A percentile compares a stretch with the other conserved stretches of the same genome.
Conservation (phyloP, 2,888 invertebrate species). For the Cylloceria caligata region DNA sequence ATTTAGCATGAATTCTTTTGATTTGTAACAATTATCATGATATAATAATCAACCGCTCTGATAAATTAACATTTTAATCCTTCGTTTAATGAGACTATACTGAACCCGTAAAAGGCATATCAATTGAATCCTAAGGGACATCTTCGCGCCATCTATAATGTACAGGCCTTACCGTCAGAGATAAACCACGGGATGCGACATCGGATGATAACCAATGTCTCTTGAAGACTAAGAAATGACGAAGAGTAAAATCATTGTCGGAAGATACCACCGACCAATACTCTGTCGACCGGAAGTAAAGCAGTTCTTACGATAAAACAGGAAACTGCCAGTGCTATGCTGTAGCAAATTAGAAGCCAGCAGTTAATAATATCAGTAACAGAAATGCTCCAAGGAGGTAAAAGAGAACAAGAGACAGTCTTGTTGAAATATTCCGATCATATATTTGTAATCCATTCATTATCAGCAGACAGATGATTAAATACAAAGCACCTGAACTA, state of each 20-base stretch:
- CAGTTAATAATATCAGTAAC: too few species aligned
- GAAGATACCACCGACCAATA: background rate
- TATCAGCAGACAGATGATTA: constrained; percentile 21
- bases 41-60: background rate
- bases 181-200: background rate
- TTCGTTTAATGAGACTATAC: background rate
- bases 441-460: constrained; percentile 16
- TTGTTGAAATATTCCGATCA: constrained; percentile 21
- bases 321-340: too few species aligned
- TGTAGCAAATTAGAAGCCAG: too few species aligned
- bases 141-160: background rate
- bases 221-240: background rate
- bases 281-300: background rate
- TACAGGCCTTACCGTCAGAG: background rate
- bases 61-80: background rate
- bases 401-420: too few species aligned
- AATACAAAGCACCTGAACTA: constrained; percentile 40
- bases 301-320: background rate
- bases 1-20: background rate
- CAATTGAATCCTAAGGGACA: background rate
- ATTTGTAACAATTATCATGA: background rate
- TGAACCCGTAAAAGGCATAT: background rate
- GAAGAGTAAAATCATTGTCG: background rate
- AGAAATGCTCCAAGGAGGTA: too few species aligned
- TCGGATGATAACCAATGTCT: too few species aligned